These are phyloP conservation scores for Tetragnatha montana DNA, from an alignment of 2,888 invertebrate genomes.

Conservation along the genomic window DNA sequence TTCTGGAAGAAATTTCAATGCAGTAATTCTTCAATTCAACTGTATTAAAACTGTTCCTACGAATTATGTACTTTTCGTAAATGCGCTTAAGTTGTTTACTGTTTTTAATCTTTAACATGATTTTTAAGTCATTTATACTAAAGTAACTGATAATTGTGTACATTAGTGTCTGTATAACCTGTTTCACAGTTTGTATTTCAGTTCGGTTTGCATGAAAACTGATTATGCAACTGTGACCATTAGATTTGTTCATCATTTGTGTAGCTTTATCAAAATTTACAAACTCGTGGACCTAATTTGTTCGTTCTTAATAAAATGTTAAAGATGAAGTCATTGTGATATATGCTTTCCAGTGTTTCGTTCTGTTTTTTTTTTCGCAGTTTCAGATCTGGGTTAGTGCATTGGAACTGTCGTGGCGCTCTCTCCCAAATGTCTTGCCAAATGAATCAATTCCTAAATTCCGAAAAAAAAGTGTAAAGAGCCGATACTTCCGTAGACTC, in stretches of 20 bases:
- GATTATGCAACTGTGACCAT: not conserved
- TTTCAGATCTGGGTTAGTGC: conserved; percentile 10
- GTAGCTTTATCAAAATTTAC: not conserved
- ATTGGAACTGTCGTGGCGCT: conserved; percentile 57
- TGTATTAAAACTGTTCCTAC: not conserved
- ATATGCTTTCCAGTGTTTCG: not conserved
- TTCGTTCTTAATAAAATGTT: not conserved
- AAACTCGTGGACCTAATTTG: not conserved
- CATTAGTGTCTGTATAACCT: too few relatives aligned
- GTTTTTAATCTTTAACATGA: too few relatives aligned
- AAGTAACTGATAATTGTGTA: too few relatives aligned
- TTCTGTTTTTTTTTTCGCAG: not conserved
- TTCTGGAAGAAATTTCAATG: conserved; percentile 19
- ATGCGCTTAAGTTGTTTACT: too few relatives aligned
- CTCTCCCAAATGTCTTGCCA: conserved; percentile 61
- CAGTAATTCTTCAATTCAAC: conserved; percentile 17
- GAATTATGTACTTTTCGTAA: too few relatives aligned
- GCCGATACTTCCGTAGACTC: conserved; percentile 65
- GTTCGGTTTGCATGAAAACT: not conserved
- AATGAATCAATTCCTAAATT: conserved; percentile 65
- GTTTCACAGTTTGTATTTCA: too few relatives aligned
- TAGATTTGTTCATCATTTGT: not conserved
- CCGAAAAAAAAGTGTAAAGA: conserved; percentile 58
- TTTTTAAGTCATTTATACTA: too few relatives aligned
- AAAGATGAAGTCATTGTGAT: not conserved